phyloP scores from a whole-genome alignment of 2,797 vertebrate species.

The Geotrypetes seraphini region DNA sequence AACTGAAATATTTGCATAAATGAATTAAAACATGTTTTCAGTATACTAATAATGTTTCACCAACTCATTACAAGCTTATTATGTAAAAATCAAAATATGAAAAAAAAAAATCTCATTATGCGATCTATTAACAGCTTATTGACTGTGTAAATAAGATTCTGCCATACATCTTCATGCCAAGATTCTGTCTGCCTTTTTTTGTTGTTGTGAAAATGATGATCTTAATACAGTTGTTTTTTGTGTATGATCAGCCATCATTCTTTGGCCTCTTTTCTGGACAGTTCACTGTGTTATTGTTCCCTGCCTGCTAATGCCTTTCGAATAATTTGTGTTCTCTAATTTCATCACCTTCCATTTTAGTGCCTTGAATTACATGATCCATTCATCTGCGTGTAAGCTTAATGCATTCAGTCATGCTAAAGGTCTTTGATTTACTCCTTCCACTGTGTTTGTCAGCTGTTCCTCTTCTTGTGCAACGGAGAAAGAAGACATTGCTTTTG shows the following conservation, averaged over 20 bases:
- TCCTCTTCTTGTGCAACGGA: constrained; percentile 11
- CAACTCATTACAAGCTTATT: no score
- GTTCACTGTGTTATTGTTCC: constrained; percentile 1
- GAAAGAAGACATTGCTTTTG: constrained; percentile 20
- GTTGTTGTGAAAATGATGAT: not conserved
- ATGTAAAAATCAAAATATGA: no score
- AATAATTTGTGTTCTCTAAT: constrained; percentile 2
- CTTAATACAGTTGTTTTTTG: no score
- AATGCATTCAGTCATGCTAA: constrained; percentile 17
- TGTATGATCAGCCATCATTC: no score
- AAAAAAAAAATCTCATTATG: no score
- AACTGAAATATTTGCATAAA: no score
- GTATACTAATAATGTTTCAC: no score
- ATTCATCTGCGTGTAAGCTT: constrained; percentile 18
- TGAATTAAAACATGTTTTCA: no score
- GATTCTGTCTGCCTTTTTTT: not conserved
- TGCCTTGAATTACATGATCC: constrained; percentile 8
- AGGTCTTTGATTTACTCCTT: constrained; percentile 12
- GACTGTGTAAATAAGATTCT: no score
- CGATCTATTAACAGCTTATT: no score
- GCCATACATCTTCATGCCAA: no score
- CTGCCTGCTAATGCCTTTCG: not conserved
- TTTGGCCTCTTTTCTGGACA: not conserved
- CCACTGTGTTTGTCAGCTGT: no score
- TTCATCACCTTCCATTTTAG: constrained; percentile 14